Evolutionary conservation across 1,140 invertebrate species (phyloP).

Genomic region (Drosophila micromelanica): DNA sequence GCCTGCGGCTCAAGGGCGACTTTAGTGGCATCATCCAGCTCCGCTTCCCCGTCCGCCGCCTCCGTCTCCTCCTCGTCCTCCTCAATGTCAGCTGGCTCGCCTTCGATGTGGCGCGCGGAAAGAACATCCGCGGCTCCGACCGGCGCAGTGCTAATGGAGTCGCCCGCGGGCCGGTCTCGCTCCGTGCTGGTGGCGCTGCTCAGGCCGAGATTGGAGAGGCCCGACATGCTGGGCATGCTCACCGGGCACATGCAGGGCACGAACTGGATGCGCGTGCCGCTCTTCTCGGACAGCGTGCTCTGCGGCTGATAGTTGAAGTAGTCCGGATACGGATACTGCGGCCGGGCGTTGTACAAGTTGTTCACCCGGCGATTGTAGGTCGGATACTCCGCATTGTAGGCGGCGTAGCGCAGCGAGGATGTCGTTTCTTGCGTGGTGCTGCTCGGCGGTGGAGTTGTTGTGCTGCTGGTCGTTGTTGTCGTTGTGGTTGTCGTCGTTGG

Average conservation of each 20-base stretch:
- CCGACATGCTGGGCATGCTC: constrained; percentile 57
- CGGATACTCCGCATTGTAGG: constrained; percentile 61
- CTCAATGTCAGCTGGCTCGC: constrained; percentile 40
- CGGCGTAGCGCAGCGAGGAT: constrained; percentile 36
- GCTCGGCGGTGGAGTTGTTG: constrained; percentile 33
- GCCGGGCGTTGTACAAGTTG: constrained; percentile 68
- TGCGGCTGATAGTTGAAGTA: constrained; percentile 74
- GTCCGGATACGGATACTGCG: constrained; percentile 81
- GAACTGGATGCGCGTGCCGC: constrained; percentile 65
- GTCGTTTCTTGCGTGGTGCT: constrained; percentile 42
- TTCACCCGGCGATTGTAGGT: constrained; percentile 72
- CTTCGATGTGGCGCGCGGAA: constrained; percentile 60
- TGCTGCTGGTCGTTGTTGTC: constrained; percentile 12
- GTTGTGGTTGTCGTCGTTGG: constrained; percentile 47
- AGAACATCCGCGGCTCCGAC: background rate
- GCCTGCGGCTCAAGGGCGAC: constrained; percentile 39
- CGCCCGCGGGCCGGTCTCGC: constrained; percentile 30
- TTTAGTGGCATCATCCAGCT: background rate
- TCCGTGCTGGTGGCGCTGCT: constrained; percentile 15
- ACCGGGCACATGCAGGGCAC: constrained; percentile 83
- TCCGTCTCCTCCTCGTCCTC: constrained; percentile 24
- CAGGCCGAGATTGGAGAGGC: background rate
- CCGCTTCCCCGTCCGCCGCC: constrained; percentile 7
- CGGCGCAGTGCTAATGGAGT: constrained; percentile 15
- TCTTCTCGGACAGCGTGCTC: constrained; percentile 31